Evolutionary conservation across 2,113 vertebrate species (phyloP).

Genomic region (Lipophrys pholis): DNA sequence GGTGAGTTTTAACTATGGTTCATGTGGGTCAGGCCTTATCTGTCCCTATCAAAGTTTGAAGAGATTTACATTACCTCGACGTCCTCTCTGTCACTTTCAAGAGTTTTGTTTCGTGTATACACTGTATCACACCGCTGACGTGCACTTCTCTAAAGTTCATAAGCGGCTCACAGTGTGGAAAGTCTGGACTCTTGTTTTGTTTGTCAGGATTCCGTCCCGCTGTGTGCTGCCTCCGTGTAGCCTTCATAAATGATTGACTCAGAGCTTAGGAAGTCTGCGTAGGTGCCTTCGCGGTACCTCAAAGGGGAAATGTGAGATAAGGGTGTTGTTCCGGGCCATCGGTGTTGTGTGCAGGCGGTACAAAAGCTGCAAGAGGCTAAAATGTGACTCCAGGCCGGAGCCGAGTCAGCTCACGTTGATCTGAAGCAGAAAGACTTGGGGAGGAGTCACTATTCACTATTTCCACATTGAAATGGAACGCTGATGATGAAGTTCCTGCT

Average conservation of each 20-base stretch:
- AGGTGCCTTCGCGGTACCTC: conserved; percentile 8
- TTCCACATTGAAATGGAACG: no score
- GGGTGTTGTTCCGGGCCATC: conserved; percentile 32
- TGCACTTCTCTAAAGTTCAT: neutral
- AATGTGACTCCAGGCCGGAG: neutral
- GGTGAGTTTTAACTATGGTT: conserved; percentile 83
- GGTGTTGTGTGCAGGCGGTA: conserved; percentile 4
- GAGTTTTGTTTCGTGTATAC: no score
- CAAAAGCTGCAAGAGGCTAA: conserved; percentile 12
- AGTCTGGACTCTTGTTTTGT: neutral
- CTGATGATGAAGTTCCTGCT: neutral
- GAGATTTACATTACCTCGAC: no score
- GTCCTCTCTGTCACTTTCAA: no score
- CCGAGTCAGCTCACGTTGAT: conserved; percentile 8
- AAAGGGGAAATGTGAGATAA: conserved; percentile 55
- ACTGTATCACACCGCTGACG: neutral
- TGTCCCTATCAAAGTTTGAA: no score
- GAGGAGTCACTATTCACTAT: no score
- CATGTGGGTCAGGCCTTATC: no score
- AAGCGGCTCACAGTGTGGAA: neutral
- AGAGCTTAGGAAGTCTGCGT: conserved; percentile 12
- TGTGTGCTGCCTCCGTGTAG: neutral
- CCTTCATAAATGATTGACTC: conserved; percentile 63
- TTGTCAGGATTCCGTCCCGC: conserved; percentile 24
- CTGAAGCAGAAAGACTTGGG: neutral